Evolutionary conservation across 2,888 invertebrate species (phyloP).

Genomic region (Diarsia dahlii): DNA sequence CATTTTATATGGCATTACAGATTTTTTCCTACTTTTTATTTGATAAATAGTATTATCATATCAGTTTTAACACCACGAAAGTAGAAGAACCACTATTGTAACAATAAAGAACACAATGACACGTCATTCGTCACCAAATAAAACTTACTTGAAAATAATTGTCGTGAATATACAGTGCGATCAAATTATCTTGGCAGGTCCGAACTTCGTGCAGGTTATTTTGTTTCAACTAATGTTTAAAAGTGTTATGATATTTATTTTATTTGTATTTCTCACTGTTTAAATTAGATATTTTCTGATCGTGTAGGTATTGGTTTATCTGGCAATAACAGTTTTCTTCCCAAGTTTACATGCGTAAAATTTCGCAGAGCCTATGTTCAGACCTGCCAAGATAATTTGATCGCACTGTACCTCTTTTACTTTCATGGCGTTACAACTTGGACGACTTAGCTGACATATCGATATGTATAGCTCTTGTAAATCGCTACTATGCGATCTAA

Average conservation of each 20-base stretch:
- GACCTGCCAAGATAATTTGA: too few species aligned
- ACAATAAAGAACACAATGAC: slow-evolving; percentile 22
- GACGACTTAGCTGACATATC: neutral
- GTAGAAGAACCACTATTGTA: slow-evolving; percentile 6
- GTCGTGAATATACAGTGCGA: neutral
- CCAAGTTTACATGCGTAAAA: too few species aligned
- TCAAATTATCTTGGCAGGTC: too few species aligned
- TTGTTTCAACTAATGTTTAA: too few species aligned
- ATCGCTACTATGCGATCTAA: slow-evolving; percentile 34
- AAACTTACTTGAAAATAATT: slow-evolving; percentile 11
- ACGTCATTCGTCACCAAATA: slow-evolving; percentile 5
- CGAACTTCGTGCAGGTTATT: too few species aligned
- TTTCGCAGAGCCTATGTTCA: too few species aligned
- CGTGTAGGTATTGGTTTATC: too few species aligned
- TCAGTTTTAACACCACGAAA: slow-evolving; percentile 16
- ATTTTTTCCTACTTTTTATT: neutral
- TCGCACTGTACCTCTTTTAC: neutral
- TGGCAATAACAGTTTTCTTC: too few species aligned
- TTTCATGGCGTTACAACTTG: slow-evolving; percentile 23
- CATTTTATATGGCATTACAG: slow-evolving; percentile 3
- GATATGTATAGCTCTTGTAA: slow-evolving; percentile 1
- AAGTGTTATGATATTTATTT: too few species aligned
- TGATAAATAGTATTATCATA: neutral
- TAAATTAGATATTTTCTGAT: too few species aligned
- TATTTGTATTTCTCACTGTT: too few species aligned